Base-by-base conservation (phyloP, 2,888 invertebrate genomes). In the Leptinotarsa rubiginosa region DNA sequence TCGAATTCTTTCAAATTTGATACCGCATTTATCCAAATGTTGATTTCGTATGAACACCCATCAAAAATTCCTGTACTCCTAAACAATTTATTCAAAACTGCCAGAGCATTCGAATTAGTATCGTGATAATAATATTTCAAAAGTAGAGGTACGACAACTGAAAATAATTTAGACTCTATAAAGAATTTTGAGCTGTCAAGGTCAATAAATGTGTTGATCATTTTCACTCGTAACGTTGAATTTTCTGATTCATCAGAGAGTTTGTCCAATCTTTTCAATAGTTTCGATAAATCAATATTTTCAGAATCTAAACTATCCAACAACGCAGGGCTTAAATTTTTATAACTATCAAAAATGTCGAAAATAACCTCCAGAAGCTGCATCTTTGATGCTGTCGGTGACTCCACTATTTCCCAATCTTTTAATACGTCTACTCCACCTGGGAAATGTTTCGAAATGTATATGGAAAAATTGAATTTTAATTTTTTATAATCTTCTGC, bases 21-120 rank as follows among this genome's bases (percentile, higher is more conserved):
- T 69, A 86, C 77, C 0, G 83, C 84, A 72, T 85, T 84, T 54
- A 86, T 85, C 90, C 94, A 92, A 74, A 94, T 88, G 84, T 92
- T 91, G 59, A 94, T 91, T 87, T 95, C 94, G 72, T 90, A 88
- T 76, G 89, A 88, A 77, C 91, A 91, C 22, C 89, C 90, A 83
- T 92, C 91, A 84, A 95, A 95, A 78, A 93, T 88, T 5, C 90
- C 89, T 0, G 92, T 92, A 74, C 90, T 91, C 80, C 88, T 89
- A 41, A 95, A 90, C 74, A 95, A 89, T 67, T 87, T 88, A 65
- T 87, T 87, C 41, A 93, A 85, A 3, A 85, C 78, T 47, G 59
- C 65, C 69, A 83, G 80, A 25, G 81, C 83, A n/a, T 85, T 85
- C 22, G 78, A 64, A 68, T 80, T 78, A 22, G 79, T 80, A 7